Conservation (phyloP, 1,140 invertebrate species). For the Centruroides sculpturatus region DNA sequence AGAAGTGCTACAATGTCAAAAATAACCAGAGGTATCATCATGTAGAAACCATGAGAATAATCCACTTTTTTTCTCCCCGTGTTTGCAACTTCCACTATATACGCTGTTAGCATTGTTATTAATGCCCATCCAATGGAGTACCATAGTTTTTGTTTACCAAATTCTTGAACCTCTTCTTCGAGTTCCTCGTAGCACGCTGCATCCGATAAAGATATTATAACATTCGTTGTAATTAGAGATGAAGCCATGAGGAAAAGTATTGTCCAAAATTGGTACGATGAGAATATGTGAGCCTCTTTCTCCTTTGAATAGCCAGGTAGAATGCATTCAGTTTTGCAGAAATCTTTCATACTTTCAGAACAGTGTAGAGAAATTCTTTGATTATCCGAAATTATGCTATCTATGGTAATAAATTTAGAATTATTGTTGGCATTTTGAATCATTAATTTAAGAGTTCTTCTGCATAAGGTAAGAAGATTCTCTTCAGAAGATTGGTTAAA, state of each 20-base stretch:
- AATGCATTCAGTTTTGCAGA: no score
- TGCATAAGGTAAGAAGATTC: no score
- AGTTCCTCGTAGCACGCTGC: conserved; percentile 7
- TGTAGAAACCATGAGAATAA: conserved; percentile 3
- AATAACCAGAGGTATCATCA: not conserved
- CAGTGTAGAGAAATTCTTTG: no score
- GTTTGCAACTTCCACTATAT: conserved; percentile 1
- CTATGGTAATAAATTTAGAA: no score
- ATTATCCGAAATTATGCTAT: no score
- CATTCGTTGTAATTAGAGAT: not conserved
- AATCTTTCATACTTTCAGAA: no score
- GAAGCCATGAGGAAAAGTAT: not conserved
- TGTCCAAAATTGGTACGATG: not conserved
- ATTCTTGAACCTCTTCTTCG: not conserved
- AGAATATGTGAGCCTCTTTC: no score
- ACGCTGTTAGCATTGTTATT: conserved; percentile 1
- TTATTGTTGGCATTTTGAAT: no score
- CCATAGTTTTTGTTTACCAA: conserved; percentile 7
- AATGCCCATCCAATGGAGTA: conserved; percentile 8
- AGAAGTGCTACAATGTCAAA: conserved; percentile 2
- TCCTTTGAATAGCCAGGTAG: no score
- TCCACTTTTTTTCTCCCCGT: conserved; percentile 18
- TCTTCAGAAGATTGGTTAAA: no score
- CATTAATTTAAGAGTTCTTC: no score
- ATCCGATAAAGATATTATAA: conserved; percentile 4